Conservation (phyloP, 2,113 vertebrate genomes). For the Amblyornis subalaris region DNA sequence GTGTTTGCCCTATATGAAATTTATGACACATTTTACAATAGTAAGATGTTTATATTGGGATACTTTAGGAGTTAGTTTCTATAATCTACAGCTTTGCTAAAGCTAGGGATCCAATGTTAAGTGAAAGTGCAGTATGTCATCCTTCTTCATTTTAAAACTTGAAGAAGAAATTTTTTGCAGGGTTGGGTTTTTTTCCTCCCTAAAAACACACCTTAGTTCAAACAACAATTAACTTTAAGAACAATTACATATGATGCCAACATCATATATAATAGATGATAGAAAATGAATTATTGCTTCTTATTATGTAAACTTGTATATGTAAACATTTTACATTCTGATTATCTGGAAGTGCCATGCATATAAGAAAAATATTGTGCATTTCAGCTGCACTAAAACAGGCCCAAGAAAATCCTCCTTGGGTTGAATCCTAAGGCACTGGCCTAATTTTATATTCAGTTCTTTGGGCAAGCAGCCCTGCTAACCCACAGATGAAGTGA, state of each 20-base stretch:
- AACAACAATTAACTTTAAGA: background rate
- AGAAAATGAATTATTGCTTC: background rate
- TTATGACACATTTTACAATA: background rate
- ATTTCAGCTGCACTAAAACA: background rate
- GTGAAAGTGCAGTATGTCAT: background rate
- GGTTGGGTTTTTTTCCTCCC: accelerated
- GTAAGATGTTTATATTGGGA: background rate
- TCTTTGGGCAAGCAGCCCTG: background rate
- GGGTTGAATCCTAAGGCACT: background rate
- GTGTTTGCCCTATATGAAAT: background rate
- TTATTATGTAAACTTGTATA: background rate
- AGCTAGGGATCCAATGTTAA: background rate
- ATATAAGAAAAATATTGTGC: background rate
- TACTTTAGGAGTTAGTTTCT: background rate
- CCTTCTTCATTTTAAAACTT: background rate
- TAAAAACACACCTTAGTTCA: background rate
- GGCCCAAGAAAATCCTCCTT: background rate
- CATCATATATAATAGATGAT: background rate
- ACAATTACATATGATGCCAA: background rate
- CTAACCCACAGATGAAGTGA: background rate
- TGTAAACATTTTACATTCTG: background rate
- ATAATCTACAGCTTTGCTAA: background rate
- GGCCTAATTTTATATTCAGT: background rate
- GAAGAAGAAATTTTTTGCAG: background rate
- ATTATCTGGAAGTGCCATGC: background rate